Conservation (phyloP, 2,113 vertebrate species). For the Fukomys damarensis region DNA sequence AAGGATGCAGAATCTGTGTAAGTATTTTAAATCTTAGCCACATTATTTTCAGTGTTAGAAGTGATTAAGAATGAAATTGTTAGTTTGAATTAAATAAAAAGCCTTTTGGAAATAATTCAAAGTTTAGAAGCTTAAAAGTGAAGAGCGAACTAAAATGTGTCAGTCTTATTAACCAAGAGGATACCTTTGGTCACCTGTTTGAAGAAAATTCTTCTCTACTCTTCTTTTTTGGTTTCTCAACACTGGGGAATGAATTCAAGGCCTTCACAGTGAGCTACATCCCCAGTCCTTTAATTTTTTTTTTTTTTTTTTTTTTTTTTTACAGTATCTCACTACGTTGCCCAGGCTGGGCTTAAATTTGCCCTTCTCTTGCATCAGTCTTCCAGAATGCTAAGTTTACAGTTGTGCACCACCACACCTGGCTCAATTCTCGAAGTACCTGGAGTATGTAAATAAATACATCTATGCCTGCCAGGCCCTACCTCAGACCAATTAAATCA, state of each 20-base stretch:
- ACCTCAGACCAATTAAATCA: constrained; percentile 24
- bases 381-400: background rate
- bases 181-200: background rate
- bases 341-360: background rate
- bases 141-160: constrained; percentile 24
- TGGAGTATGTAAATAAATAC: constrained; percentile 42
- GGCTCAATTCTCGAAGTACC: background rate
- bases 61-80: constrained; percentile 3
- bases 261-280: background rate
- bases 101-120: constrained; percentile 34
- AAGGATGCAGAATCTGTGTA: constrained; percentile 97
- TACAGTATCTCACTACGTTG: background rate
- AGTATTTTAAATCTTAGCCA: constrained; percentile 83
- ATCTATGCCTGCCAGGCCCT: background rate
- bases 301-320: background rate
- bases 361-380: background rate
- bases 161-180: constrained; percentile 13
- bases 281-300: background rate
- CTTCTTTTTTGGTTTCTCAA: background rate
- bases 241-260: background rate
- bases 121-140: background rate
- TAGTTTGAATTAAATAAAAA: constrained; percentile 54
- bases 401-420: background rate
- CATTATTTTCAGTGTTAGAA: constrained; percentile 25
- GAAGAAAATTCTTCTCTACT: constrained; percentile 25